phyloP scores from a whole-genome alignment of 2,113 vertebrate genomes.

The Muntiacus muntjak region DNA sequence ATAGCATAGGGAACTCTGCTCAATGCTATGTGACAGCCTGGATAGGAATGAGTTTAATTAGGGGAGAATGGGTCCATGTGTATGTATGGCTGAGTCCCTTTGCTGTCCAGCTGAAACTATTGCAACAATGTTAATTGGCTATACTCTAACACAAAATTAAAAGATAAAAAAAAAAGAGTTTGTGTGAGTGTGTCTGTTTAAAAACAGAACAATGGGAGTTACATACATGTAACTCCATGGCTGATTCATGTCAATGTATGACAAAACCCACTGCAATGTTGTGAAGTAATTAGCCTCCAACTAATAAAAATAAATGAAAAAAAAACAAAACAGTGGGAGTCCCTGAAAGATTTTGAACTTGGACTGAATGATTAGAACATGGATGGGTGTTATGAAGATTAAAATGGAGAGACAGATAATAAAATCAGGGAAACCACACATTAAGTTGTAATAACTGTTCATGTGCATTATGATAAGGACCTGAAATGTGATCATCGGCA shows the following conservation, averaged over 20 bases:
- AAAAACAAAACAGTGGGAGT: neutral
- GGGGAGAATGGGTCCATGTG: neutral
- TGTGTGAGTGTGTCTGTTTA: too few species aligned
- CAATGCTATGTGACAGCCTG: neutral
- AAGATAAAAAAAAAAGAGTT: too few species aligned
- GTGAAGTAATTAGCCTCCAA: too few species aligned
- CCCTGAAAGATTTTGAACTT: neutral
- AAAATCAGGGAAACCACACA: neutral
- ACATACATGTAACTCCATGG: too few species aligned
- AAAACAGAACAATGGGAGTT: too few species aligned
- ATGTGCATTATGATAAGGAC: neutral
- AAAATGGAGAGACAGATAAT: neutral
- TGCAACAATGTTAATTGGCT: neutral
- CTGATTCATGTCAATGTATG: too few species aligned
- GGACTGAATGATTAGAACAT: neutral
- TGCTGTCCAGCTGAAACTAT: neutral
- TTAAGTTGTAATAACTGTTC: neutral
- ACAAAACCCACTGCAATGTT: too few species aligned
- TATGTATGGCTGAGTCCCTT: neutral
- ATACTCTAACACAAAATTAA: neutral
- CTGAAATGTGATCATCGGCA: neutral
- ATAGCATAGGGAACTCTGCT: neutral
- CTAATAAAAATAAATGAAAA: too few species aligned
- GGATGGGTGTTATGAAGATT: neutral
- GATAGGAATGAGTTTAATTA: neutral